Base-by-base conservation (phyloP, 1,140 invertebrate species). In the Cepaea nemoralis region DNA sequence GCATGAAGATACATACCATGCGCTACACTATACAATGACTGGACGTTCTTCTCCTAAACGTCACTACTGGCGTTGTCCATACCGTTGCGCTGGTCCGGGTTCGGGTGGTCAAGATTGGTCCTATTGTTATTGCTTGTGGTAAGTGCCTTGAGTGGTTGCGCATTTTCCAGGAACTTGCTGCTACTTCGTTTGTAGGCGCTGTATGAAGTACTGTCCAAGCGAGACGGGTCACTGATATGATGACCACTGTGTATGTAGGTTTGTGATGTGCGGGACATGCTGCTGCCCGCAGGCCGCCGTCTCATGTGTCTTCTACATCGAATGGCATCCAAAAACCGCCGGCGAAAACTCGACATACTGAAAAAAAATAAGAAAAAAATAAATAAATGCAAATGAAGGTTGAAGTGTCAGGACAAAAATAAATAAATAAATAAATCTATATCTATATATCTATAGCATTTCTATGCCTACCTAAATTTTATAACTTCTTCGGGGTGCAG, bases 161-260 rank as follows among this genome's bases (percentile, higher is more conserved):
- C 16, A 31, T 19, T 6, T 12, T 71, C 27, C 6, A n/a, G 5
- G 16, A 22, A 0, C 16, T 45, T 69, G 55, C 39, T 35, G 59
- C 39, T 35, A 48, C 39, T 31, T 59, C 31, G 22, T 42, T 80
- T 70, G 70, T 70, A 71, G 69, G 63, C 71, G 59, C 71, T 73
- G n/a, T 77, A 83, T 14, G 69, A 50, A 66, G 42, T 75, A 40
- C 77, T 71, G 70, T 75, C 74, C 33, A 50, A 70, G 76, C 70
- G 71, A 39, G 73, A 67, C 35, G 45, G 37, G 48, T 70, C 59
- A n/a, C 55, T 22, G 5, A 24, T 22, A n/a, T 80, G 73, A 45
- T 63, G 63, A 63, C 48, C 63, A 59, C 82, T 83, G 73, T 83
- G 77, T n/a, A 83, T 42, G 78, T 83, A 83, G 22, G 82, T 80